Evolutionary conservation across 2,888 invertebrate species (phyloP).

Genomic region (Panopea generosa): DNA sequence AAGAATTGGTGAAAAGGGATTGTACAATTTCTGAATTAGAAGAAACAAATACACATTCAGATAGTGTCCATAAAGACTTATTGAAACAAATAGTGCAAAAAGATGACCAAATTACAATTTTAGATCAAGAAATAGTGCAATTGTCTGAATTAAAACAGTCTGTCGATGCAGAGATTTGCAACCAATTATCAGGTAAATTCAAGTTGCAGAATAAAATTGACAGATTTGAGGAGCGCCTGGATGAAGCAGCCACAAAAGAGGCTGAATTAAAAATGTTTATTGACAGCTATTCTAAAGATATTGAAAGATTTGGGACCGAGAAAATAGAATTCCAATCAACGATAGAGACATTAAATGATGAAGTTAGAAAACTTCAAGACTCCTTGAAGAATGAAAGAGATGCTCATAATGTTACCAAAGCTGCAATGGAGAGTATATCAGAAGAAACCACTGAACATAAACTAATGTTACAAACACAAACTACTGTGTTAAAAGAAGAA

Average conservation of each 20-base stretch:
- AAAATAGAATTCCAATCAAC: conserved; percentile 6
- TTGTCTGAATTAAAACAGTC: conserved; percentile 18
- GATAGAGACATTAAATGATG: background rate
- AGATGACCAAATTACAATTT: conserved; percentile 12
- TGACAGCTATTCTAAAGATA: conserved; percentile 42
- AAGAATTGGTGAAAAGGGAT: conserved; percentile 8
- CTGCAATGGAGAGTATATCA: conserved; percentile 36
- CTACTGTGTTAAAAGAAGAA: conserved; percentile 21
- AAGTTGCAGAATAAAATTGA: conserved; percentile 10
- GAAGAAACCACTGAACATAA: conserved; percentile 20
- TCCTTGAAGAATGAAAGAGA: conserved; percentile 42
- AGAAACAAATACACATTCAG: conserved; percentile 12
- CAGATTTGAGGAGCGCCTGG: conserved; percentile 47
- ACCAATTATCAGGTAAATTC: conserved; percentile 5
- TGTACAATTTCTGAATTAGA: conserved; percentile 27
- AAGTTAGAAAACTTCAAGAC: conserved; percentile 28
- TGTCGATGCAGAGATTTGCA: conserved; percentile 16
- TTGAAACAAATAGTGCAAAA: conserved; percentile 16
- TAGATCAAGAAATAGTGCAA: conserved; percentile 6
- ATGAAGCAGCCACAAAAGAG: conserved; percentile 47
- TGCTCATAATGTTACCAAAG: conserved; percentile 39
- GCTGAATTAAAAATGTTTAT: conserved; percentile 42
- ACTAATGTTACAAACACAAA: conserved; percentile 24
- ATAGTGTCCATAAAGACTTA: conserved; percentile 25
- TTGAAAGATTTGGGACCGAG: conserved; percentile 37